Evolutionary conservation across 1,140 invertebrate species (phyloP).

Genomic region (Brachionus plicatilis): DNA sequence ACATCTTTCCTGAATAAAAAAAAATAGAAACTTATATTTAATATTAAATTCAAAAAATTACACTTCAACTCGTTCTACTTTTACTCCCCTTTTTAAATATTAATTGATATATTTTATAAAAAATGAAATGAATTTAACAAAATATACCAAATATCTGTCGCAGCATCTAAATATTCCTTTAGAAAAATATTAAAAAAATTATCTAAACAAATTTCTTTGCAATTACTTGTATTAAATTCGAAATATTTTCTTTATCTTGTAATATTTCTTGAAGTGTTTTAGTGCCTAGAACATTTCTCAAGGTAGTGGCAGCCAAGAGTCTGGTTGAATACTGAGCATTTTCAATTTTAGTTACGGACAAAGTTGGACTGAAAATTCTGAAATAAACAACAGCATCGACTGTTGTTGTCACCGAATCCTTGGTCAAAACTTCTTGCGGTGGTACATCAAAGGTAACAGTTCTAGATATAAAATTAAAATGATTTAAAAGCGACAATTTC

Average conservation of each 20-base stretch:
- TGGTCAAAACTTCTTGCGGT: conserved; percentile 42
- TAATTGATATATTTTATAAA: neutral
- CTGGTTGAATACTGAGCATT: conserved; percentile 41
- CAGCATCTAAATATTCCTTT: conserved; percentile 31
- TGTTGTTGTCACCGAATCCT: conserved; percentile 42
- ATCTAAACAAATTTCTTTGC: neutral
- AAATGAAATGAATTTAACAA: neutral
- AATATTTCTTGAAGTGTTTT: conserved; percentile 41
- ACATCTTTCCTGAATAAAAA: conserved; percentile 43
- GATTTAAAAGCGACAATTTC: neutral
- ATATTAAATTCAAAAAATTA: neutral
- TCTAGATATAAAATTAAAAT: neutral
- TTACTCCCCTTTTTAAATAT: neutral
- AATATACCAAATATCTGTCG: conserved; percentile 36
- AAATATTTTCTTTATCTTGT: conserved; percentile 38
- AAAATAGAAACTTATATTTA: neutral
- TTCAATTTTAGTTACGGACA: conserved; percentile 41
- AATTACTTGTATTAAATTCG: neutral
- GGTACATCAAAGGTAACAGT: conserved; percentile 42
- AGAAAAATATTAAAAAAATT: neutral
- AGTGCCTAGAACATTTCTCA: conserved; percentile 41
- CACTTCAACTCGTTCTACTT: conserved; percentile 36
- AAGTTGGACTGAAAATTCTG: conserved; percentile 21
- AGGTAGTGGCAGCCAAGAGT: conserved; percentile 41
- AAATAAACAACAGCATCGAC: conserved; percentile 16